Base-by-base conservation (phyloP, 2,797 vertebrate species). In the Melanotaenia maccullochi region DNA sequence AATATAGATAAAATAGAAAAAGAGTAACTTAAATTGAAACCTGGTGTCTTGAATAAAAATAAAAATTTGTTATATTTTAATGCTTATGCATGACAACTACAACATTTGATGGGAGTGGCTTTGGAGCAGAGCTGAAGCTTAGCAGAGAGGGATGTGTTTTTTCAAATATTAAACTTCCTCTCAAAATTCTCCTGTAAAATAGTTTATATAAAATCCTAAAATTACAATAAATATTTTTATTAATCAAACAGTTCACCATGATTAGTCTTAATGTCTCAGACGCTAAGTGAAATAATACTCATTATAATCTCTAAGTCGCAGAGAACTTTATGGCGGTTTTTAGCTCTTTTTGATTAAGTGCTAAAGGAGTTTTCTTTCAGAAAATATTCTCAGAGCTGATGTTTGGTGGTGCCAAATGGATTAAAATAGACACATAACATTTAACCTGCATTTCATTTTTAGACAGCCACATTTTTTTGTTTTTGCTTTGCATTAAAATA, bases 401-500 rank as follows among this genome's bases (percentile, higher is more conserved):
- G 22, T 35, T 58, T 65, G 2, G 0, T 22, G 42, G 44, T 5
- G 44, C 18, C 20, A 40, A 28, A 24, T 51, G 51, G 13, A 18
- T 30, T 28, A 59, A 61, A 25, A 22, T 32, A 73, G 11, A 24
- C 14, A 35, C 47, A 49, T 59, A 1, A 60, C 25, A 54, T 73
- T 20, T 20, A 44, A 44, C 42, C 16, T 40, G 4, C 14, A 40
- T 20, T 20, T 44, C 14, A 14, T 40, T 44, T 16, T 12, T 24
- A 24, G 24, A 28, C 38, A 14, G 12, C 20, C 20, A n/a, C 8
- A 58, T 58, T 76, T 1, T 3, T 24, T 1, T 13, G 11, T 33
- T 2, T 11, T 62, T 73, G 16, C 16, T 0, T 0, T 0, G 11
- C 16, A 32, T 6, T 33, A 52, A 67, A 65, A 36, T 35, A 3